Percentiles rank a stretch among this genome's conserved stretches.
Evolutionary conservation across 2,113 vertebrate species (phyloP).

Genomic region (Struthio camelus): DNA sequence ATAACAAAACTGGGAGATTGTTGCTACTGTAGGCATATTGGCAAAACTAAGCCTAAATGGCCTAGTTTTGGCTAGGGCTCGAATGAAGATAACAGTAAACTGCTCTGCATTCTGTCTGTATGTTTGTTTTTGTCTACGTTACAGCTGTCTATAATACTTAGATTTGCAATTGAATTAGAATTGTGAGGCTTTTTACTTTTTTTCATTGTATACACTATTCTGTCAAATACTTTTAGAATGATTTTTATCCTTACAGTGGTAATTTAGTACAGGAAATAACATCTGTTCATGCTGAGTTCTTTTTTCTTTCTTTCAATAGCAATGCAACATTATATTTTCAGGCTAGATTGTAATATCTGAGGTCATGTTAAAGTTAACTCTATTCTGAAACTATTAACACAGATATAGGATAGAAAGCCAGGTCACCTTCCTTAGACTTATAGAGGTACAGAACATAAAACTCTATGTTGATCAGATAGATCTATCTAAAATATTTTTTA

Average conservation of each 20-base stretch:
- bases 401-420: not conserved
- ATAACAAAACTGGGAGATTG: not conserved
- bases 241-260: slow-evolving; percentile 1
- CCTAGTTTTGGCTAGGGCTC: not conserved
- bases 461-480: not conserved
- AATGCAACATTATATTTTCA: slow-evolving; percentile 34
- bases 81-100: not conserved
- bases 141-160: not conserved
- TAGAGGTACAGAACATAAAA: too few species aligned
- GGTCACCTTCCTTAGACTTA: not conserved
- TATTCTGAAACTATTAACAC: not conserved
- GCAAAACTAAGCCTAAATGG: not conserved
- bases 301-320: slow-evolving; percentile 24
- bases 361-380: not conserved
- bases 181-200: not conserved
- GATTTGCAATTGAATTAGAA: not conserved
- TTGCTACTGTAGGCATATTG: not conserved
- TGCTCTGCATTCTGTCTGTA: not conserved
- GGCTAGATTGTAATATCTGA: not conserved
- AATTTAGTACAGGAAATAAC: slow-evolving; percentile 52
- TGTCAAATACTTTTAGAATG: slow-evolving; percentile 10
- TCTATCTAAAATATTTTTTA: not conserved
- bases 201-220: not conserved
- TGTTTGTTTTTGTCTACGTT: not conserved
- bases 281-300: slow-evolving; percentile 23